A percentile compares a stretch with the other conserved stretches of the same genome.
Evolutionary conservation across 2,113 vertebrate species (phyloP).

Genomic region (Lepus europaeus): DNA sequence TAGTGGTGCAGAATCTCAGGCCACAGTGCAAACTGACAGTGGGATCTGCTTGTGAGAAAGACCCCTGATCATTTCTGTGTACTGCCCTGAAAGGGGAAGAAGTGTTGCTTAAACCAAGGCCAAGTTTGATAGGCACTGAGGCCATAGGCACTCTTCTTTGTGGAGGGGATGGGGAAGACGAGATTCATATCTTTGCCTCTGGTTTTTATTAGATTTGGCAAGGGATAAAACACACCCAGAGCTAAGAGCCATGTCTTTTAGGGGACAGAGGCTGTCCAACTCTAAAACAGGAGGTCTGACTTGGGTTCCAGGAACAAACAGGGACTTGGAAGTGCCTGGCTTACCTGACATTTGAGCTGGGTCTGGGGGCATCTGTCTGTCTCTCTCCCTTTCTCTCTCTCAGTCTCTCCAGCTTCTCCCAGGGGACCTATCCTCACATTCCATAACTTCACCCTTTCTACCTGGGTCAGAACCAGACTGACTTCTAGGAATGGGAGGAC

Average conservation of each 20-base stretch:
- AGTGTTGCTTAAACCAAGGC: neutral
- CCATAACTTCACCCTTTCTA: neutral
- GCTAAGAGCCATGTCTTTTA: neutral
- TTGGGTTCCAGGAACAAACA: neutral
- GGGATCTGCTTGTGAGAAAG: neutral
- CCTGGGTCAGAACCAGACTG: neutral
- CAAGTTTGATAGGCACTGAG: neutral
- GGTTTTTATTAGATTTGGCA: neutral
- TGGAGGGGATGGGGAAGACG: neutral
- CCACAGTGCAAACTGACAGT: neutral
- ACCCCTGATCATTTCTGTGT: neutral
- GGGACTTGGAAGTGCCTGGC: neutral
- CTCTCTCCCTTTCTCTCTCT: too few species aligned
- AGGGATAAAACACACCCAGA: neutral
- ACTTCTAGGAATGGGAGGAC: constrained; percentile 55
- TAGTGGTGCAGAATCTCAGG: neutral
- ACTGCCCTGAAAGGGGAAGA: neutral
- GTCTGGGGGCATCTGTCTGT: neutral
- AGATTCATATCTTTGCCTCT: neutral
- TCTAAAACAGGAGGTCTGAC: neutral
- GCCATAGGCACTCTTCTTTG: neutral
- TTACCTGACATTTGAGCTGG: neutral
- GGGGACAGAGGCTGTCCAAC: neutral
- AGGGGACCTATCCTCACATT: neutral
- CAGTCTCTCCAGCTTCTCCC: neutral